Base-by-base conservation (phyloP, 2,888 invertebrate genomes). In the Drosophila mimetica region DNA sequence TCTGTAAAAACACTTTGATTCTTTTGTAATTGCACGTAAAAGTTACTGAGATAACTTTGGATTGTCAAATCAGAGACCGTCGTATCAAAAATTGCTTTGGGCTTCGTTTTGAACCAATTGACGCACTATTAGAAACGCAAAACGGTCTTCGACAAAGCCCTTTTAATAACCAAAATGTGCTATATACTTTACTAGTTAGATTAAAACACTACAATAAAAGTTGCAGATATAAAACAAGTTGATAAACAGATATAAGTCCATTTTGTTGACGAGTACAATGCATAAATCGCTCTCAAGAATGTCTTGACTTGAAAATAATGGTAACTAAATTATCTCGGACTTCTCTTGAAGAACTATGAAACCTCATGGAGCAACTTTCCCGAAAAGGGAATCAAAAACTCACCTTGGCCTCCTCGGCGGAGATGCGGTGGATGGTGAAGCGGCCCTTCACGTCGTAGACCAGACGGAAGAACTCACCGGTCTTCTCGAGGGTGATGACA, bases 401-500 rank as follows among this genome's bases (percentile, higher is more conserved):
- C 92, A 98, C 98, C 94, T 98, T 97, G 42, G 99, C 99, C 93
- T 99, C 99, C 91, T 98, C 98, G 58, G 96, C 95, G 54, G 98
- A 97, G 90, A 99, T 99, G 88, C 99, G 95, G 92, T 99, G 99
- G 79, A 99, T 96, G 79, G 97, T 96, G 93, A 99, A 99, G 88
- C 99, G 95, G 72, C 99, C 99, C 93, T 99, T 99, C 42, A 99
- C 98, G 92, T 99, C 99, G 92, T 99, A 99, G 90, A 99, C 96
- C 84, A 99, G 93, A 81, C 99, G 95, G 95, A 99, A 99, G 92
- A 96, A 95, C 93, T 99, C 99, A 87, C 96, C 97, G 71, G 99
- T 99, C 93, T 98, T 99, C 90, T 99, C 99, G 93, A 99, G 99
- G 66, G 97, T 96, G 77, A 99, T 95, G 71, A 99, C 99, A 96